Conservation (phyloP, 2,113 vertebrate genomes). For the Arenaria interpres region DNA sequence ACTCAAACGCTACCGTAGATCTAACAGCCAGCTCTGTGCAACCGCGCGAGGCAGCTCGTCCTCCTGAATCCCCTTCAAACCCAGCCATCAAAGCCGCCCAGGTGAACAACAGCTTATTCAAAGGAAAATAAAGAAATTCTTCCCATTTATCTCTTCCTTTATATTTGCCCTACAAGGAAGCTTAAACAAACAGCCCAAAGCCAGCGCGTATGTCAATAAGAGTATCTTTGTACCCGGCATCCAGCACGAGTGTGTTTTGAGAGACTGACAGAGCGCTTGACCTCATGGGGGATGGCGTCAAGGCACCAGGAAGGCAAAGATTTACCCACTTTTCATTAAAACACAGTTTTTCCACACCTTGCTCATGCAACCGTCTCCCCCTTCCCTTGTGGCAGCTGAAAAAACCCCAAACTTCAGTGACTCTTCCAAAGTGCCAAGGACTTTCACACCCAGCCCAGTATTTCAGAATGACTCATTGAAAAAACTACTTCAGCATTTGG, state of each 20-base stretch:
- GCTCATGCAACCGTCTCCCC: rapidly evolving
- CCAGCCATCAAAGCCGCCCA: slow-evolving; percentile 55
- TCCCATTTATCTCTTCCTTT: slow-evolving; percentile 26
- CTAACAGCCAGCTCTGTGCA: neutral
- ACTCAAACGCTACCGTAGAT: neutral
- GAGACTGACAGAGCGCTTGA: neutral
- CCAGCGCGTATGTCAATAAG: neutral
- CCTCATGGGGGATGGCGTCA: neutral
- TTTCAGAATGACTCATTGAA: neutral
- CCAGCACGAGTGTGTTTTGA: neutral
- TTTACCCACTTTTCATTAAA: neutral
- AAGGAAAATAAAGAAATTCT: neutral
- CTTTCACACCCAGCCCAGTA: neutral
- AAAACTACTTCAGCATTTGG: neutral
- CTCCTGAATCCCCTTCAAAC: slow-evolving; percentile 31
- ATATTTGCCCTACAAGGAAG: slow-evolving; percentile 1
- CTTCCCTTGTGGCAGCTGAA: neutral
- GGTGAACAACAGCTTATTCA: slow-evolving; percentile 46
- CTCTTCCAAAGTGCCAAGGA: neutral
- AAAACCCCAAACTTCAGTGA: neutral
- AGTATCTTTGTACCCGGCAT: neutral
- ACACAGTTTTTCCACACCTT: neutral
- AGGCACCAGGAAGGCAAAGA: neutral
- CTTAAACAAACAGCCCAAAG: slow-evolving; percentile 47
- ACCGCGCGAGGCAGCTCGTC: neutral